These are phyloP conservation scores for Luperina nickerlii DNA, from an alignment of 2,888 invertebrate species.

Conservation along the genomic window DNA sequence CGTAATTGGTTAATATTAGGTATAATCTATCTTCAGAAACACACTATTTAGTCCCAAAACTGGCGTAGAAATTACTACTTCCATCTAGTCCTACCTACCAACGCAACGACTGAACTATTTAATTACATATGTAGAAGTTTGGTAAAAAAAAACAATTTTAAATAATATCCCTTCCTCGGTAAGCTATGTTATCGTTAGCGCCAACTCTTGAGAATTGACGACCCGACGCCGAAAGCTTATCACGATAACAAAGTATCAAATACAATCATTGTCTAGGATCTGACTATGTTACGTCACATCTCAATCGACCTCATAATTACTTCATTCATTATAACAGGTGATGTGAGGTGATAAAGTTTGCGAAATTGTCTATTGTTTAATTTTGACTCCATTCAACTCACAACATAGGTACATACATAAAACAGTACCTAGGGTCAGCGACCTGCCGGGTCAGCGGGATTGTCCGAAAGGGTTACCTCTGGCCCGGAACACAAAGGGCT, in stretches of 20 bases:
- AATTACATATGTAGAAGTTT: background rate
- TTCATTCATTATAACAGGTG: conserved; percentile 16
- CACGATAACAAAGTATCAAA: conserved; percentile 12
- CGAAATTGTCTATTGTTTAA: background rate
- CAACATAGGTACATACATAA: background rate
- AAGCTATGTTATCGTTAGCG: background rate
- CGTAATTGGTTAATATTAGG: background rate
- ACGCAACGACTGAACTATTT: background rate
- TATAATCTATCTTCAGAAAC: background rate
- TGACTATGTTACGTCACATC: background rate
- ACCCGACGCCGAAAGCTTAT: background rate
- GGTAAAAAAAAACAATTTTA: background rate
- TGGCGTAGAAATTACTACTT: background rate
- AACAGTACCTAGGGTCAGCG: background rate
- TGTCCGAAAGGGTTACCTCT: too few relatives aligned
- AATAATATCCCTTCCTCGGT: background rate
- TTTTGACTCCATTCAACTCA: background rate
- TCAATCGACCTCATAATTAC: background rate
- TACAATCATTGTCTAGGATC: conserved; percentile 13
- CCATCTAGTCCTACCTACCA: background rate
- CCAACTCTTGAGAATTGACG: conserved; percentile 7
- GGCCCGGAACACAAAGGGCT: too few relatives aligned
- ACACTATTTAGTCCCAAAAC: background rate
- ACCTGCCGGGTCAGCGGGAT: too few relatives aligned
- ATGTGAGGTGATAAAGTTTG: background rate